phyloP scores from a whole-genome alignment of 2,888 invertebrate species.

The Desoria tigrina region DNA sequence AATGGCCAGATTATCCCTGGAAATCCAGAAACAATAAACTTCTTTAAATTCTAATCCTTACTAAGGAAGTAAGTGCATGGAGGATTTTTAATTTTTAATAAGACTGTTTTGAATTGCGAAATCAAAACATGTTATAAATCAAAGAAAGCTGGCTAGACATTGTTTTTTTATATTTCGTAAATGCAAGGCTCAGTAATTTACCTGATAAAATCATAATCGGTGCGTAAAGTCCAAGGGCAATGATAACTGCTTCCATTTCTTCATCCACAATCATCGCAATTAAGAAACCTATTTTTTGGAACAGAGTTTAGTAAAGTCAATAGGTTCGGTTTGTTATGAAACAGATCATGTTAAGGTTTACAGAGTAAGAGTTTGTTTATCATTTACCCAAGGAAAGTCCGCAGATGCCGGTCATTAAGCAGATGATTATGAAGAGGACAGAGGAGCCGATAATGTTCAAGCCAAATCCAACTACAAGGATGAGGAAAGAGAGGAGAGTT shows the following conservation, averaged over 20 bases:
- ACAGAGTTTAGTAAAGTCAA: background rate
- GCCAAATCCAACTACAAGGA: conserved; percentile 3
- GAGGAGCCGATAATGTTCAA: conserved; percentile 7
- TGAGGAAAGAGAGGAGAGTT: background rate
- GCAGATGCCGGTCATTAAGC: background rate
- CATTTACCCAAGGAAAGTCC: conserved; percentile 16
- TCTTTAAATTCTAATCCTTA: background rate
- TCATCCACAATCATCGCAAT: conserved; percentile 15
- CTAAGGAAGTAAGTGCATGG: too few relatives aligned
- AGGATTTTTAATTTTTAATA: too few relatives aligned
- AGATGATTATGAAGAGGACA: conserved; percentile 2
- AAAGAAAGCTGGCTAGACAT: background rate
- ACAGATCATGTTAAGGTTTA: background rate
- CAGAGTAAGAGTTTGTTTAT: too few relatives aligned
- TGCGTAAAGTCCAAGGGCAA: conserved; percentile 10
- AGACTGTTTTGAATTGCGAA: background rate
- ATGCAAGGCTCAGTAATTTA: too few relatives aligned
- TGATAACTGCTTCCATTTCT: conserved; percentile 20
- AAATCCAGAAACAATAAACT: background rate
- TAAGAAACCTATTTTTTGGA: conserved; percentile 12
- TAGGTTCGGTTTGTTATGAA: background rate
- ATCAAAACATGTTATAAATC: background rate
- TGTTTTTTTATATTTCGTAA: background rate
- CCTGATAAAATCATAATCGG: conserved; percentile 15
- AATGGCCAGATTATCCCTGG: conserved; percentile 92